phyloP scores from a whole-genome alignment of 2,113 vertebrate genomes.

The Ondatra zibethicus region DNA sequence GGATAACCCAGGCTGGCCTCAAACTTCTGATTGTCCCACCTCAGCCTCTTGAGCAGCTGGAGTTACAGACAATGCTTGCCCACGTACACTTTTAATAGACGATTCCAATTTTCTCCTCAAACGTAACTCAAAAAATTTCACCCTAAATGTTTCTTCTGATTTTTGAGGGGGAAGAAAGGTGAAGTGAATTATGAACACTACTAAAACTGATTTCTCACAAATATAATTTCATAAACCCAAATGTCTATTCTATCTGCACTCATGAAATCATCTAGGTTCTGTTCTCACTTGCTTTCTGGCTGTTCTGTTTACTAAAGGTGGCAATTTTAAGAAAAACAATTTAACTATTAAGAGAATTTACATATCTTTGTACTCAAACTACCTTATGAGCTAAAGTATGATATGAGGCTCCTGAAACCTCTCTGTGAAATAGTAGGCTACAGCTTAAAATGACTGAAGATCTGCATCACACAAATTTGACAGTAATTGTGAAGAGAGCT shows the following conservation, averaged over 20 bases:
- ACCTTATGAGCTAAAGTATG: slow-evolving; percentile 22
- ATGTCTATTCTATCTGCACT: background rate
- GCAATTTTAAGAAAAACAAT: slow-evolving; percentile 52
- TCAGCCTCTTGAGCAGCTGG: background rate
- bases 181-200: slow-evolving; percentile 1
- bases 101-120: slow-evolving; percentile 61
- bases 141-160: slow-evolving; percentile 42
- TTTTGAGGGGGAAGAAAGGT: slow-evolving; percentile 17
- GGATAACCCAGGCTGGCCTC: background rate
- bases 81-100: background rate
- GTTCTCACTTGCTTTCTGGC: slow-evolving; percentile 23
- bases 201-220: slow-evolving; percentile 55
- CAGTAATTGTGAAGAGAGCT: slow-evolving; percentile 57
- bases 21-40: background rate
- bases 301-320: slow-evolving; percentile 34
- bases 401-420: slow-evolving; percentile 17
- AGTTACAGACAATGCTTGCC: background rate
- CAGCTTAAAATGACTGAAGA: slow-evolving; percentile 7
- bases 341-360: slow-evolving; percentile 49
- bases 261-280: slow-evolving; percentile 23
- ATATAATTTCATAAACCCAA: slow-evolving; percentile 53
- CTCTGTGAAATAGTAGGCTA: slow-evolving; percentile 25
- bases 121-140: slow-evolving; percentile 51
- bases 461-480: background rate
- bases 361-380: slow-evolving; percentile 1